A percentile compares a stretch with the other conserved stretches of the same genome.
Evolutionary conservation across 2,888 invertebrate genomes (phyloP).

Genomic region (Fragum fragum): DNA sequence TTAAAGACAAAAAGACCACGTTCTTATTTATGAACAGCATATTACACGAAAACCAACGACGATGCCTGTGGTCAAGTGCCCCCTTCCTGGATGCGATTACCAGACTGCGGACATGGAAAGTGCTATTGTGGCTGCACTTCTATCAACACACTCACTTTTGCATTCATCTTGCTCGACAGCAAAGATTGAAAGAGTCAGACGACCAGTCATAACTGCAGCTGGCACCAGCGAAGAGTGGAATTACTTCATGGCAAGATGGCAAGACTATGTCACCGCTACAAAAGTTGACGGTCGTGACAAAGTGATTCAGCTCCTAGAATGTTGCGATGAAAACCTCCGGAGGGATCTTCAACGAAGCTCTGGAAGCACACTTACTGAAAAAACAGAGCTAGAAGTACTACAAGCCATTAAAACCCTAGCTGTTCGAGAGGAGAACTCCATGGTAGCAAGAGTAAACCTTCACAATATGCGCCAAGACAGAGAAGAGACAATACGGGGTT

Average conservation of each 20-base stretch:
- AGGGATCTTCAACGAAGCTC: too few species aligned
- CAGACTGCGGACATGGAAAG: slow-evolving; percentile 55
- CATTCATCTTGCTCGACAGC: slow-evolving; percentile 5
- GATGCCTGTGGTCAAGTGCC: slow-evolving; percentile 51
- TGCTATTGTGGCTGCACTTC: slow-evolving; percentile 57
- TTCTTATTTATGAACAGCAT: too few species aligned
- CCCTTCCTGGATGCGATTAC: slow-evolving; percentile 57
- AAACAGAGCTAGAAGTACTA: too few species aligned
- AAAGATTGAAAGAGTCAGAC: too few species aligned
- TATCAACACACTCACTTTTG: slow-evolving; percentile 37
- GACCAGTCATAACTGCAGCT: slow-evolving; percentile 48
- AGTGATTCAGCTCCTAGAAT: too few species aligned
- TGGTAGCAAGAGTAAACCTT: slow-evolving; percentile 56
- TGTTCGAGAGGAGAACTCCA: slow-evolving; percentile 14
- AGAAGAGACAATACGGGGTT: too few species aligned
- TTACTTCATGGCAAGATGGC: slow-evolving; percentile 63
- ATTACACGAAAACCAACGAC: too few species aligned
- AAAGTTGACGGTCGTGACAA: too few species aligned
- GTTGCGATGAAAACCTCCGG: too few species aligned
- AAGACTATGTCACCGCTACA: too few species aligned
- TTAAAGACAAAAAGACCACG: slow-evolving; percentile 31
- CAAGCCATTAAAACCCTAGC: slow-evolving; percentile 61
- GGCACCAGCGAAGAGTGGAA: slow-evolving; percentile 64
- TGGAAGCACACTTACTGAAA: too few species aligned
- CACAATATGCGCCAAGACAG: too few species aligned